Evolutionary conservation across 1,140 invertebrate genomes (phyloP), one percentile per base, ranked within the genome.

Genomic region (fruit fly (Drosophila melanogaster)): DNA sequence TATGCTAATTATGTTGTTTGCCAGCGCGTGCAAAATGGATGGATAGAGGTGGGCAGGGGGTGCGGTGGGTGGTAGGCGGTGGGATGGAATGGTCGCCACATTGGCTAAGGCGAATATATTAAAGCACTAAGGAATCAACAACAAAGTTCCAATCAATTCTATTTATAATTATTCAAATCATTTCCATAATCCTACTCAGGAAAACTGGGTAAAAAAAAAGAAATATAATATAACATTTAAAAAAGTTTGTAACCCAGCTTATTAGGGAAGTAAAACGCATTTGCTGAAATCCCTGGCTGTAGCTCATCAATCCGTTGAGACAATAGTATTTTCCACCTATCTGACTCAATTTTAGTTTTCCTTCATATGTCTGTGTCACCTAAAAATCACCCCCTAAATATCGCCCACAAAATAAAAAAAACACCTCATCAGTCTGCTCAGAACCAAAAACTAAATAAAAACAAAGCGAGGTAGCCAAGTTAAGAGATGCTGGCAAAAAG

Each of bases 1-100:
- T 50, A 50, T 85, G 69, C 46, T 75, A 81, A 85, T 85, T 85
- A 85, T 74, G 83, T 53, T 74, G 75, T 69, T 72, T 66, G 50
- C 37, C 17, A 30, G 50, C 58, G 50, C 54, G 61, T 76, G 55
- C 37, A 61, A 30, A 30, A 17, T 14, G 3, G 4, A 12, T 4
- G 41, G 19, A 40, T 30, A 47, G 50, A 14, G 19, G 14, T 19
- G 35, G 49, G 6, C 6, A 11, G 4, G 41, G 44, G 14, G 17
- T 30, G 8, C 33, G n/a, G 10, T 33, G 40, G 24, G 41, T 26
- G 50, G 49, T 15, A 40, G 43, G 40, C 15, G 44, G 17, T 30
- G 30, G 14, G 15, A 4, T 64, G 24, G 33, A 33, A 41, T 44
- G 62, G 62, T 19, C 58, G 58, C 58, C 62, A 49, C 24, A 46